Conservation (phyloP, 2,113 vertebrate species). For the Junco hyemalis region DNA sequence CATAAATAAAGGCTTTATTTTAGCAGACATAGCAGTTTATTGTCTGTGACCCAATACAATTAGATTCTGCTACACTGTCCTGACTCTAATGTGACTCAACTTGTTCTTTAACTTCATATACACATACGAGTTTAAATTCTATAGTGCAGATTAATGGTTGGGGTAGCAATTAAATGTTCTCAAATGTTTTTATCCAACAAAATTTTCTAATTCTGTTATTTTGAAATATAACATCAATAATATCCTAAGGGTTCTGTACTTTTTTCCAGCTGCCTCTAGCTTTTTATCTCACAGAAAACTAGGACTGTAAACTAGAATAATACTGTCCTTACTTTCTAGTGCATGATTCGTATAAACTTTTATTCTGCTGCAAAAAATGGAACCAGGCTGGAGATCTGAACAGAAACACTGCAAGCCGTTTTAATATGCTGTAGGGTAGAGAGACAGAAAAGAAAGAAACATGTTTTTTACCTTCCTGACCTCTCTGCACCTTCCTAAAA, state of each 20-base stretch:
- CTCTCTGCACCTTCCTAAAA: slow-evolving; percentile 12
- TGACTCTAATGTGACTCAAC: not conserved
- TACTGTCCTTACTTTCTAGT: not conserved
- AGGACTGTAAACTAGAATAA: not conserved
- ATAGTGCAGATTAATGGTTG: not conserved
- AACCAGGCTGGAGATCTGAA: not conserved
- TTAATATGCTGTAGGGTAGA: not conserved
- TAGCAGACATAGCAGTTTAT: not conserved
- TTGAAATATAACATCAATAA: not conserved
- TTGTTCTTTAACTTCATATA: not conserved
- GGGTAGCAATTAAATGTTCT: not conserved
- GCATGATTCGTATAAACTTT: not conserved
- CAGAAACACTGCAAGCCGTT: not conserved
- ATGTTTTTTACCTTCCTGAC: not conserved
- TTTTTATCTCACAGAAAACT: not conserved
- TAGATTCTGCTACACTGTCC: not conserved
- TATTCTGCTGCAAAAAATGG: not conserved
- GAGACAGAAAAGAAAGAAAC: not conserved
- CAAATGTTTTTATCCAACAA: not conserved
- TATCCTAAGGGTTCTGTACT: not conserved
- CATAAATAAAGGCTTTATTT: not conserved
- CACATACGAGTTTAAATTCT: not conserved
- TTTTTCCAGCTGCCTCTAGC: not conserved
- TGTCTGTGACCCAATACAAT: not conserved
- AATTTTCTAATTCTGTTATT: not conserved